These are phyloP conservation scores for Drosophila fuyamai DNA, from an alignment of 1,140 invertebrate genomes.

Conservation along the genomic window DNA sequence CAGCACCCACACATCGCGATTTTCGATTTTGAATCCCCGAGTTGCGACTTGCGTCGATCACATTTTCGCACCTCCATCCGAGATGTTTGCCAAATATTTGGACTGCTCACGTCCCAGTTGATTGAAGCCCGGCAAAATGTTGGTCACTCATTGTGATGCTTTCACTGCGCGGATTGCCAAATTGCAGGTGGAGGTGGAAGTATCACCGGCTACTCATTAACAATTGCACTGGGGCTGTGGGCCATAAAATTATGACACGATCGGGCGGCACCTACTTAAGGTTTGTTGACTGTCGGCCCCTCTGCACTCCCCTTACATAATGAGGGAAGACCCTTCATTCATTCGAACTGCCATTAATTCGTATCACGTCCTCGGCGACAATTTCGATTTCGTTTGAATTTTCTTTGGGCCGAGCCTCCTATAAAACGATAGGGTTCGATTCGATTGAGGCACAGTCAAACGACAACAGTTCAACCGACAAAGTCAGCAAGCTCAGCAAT, in stretches of 20 bases:
- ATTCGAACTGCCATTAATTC: conserved; percentile 44
- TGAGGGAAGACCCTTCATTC: conserved; percentile 49
- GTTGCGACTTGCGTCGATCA: conserved; percentile 26
- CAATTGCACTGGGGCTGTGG: conserved; percentile 47
- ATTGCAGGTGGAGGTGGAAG: conserved; percentile 23
- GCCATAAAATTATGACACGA: conserved; percentile 77
- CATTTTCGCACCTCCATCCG: conserved; percentile 32
- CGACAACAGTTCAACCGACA: conserved; percentile 55
- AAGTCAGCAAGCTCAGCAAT: conserved; percentile 41
- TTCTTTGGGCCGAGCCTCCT: conserved; percentile 44
- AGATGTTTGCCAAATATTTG: conserved; percentile 48
- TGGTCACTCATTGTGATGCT: conserved; percentile 18
- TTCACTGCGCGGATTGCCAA: conserved; percentile 38
- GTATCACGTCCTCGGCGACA: conserved; percentile 30
- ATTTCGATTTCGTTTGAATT: conserved; percentile 71
- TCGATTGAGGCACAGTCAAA: conserved; percentile 57
- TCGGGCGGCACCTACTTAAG: conserved; percentile 50
- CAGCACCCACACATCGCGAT: conserved; percentile 29
- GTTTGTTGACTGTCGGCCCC: conserved; percentile 63
- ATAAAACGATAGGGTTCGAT: conserved; percentile 64
- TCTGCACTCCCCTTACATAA: conserved; percentile 65
- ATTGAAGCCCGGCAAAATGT: conserved; percentile 10
- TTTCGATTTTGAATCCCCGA: not conserved
- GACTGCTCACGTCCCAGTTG: conserved; percentile 30
- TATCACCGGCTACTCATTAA: conserved; percentile 25